phyloP scores from a whole-genome alignment of 2,888 invertebrate species.

The Lysandra bellargus region DNA sequence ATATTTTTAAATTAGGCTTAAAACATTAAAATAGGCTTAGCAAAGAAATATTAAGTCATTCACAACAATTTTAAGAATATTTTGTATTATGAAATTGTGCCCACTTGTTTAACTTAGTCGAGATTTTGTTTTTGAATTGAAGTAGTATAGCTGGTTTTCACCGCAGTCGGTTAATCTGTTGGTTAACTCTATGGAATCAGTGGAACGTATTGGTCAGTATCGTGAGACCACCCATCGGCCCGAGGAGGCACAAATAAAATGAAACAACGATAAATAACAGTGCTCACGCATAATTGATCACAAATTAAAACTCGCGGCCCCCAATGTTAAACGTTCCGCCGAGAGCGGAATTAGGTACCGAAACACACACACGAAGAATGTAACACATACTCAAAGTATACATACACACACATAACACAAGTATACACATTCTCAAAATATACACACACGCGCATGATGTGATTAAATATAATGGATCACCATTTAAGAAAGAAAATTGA shows the following conservation, averaged over 20 bases:
- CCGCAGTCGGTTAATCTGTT: background rate
- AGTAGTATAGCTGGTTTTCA: background rate
- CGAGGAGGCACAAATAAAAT: conserved; percentile 76
- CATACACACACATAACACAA: background rate
- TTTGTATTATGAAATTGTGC: too few species aligned
- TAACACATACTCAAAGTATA: background rate
- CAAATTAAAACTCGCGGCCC: conserved; percentile 80
- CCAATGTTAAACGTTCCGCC: conserved; percentile 74
- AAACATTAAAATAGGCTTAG: too few species aligned
- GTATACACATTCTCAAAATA: background rate
- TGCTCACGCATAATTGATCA: conserved; percentile 80
- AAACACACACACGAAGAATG: conserved; percentile 39
- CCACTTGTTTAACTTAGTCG: background rate
- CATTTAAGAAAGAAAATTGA: background rate
- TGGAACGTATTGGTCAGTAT: conserved; percentile 74
- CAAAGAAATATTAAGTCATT: too few species aligned
- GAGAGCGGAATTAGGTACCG: conserved; percentile 68
- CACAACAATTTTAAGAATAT: too few species aligned
- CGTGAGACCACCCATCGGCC: conserved; percentile 79
- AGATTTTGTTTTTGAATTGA: too few species aligned
- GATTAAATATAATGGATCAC: conserved; percentile 4
- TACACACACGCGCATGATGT: background rate
- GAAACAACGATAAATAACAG: conserved; percentile 79
- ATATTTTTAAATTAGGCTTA: too few species aligned
- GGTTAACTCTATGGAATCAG: conserved; percentile 61